A percentile compares a stretch with the other conserved stretches of the same genome.
These are phyloP conservation scores for Sebastes iracundus DNA, from an alignment of 2,797 vertebrate species.

Conservation along the genomic window DNA sequence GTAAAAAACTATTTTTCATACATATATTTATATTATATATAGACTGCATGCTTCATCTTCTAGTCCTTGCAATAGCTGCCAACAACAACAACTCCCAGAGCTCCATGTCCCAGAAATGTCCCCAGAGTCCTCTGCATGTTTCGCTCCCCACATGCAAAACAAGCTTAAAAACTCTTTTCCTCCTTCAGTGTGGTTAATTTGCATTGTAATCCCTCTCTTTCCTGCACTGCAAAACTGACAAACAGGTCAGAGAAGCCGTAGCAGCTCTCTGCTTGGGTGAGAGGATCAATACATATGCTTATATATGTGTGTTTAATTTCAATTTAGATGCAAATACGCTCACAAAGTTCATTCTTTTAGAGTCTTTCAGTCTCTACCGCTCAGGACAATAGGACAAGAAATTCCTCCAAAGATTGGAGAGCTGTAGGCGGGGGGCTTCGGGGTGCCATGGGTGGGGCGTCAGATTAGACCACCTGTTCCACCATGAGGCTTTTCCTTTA, in stretches of 20 bases:
- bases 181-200: background rate
- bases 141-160: background rate
- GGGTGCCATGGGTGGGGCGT: conserved; percentile 51
- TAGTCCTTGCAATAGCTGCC: background rate
- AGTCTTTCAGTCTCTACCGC: background rate
- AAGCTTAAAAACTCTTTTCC: conserved; percentile 1
- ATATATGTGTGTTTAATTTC: conserved; percentile 27
- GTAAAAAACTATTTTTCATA: background rate
- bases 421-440: conserved; percentile 16
- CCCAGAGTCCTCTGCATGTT: conserved; percentile 11
- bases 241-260: conserved; percentile 3
- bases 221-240: background rate
- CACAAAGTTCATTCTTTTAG: conserved; percentile 9
- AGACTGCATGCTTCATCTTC: conserved; percentile 1
- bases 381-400: conserved; percentile 54
- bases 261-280: conserved; percentile 22
- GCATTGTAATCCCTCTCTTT: background rate
- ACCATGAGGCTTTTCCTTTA: conserved; percentile 56
- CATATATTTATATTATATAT: background rate
- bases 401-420: conserved; percentile 65
- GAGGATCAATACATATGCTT: background rate
- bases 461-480: conserved; percentile 82
- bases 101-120: background rate
- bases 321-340: conserved; percentile 44
- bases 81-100: conserved; percentile 2